Evolutionary conservation across 2,113 vertebrate species (phyloP).

Genomic region (Rhodinocichla rosea): DNA sequence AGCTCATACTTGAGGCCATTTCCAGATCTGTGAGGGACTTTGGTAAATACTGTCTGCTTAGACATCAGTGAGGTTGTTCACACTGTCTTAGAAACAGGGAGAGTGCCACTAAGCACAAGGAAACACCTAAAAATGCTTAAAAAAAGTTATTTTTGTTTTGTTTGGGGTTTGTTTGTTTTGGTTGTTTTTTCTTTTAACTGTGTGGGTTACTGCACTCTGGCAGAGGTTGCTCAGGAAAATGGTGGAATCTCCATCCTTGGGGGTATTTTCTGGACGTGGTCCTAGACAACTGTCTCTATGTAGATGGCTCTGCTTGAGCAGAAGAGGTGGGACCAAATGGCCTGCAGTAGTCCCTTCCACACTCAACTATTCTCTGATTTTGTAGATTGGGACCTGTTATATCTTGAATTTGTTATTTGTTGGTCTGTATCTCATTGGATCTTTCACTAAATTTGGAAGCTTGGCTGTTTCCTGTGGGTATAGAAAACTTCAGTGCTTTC

Average conservation of each 20-base stretch:
- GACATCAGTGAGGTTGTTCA: accelerated
- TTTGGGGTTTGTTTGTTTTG: not conserved
- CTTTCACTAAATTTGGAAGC: not conserved
- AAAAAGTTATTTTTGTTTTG: not conserved
- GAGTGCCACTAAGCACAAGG: not conserved
- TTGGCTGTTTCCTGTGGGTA: not conserved
- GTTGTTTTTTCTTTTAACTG: not conserved
- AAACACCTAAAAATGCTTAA: not conserved
- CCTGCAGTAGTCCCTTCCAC: not conserved
- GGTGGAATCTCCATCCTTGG: not conserved
- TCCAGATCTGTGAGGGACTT: not conserved
- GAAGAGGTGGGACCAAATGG: not conserved
- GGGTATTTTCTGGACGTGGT: no score
- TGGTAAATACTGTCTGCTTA: not conserved
- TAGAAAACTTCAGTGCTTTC: not conserved
- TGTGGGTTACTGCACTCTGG: not conserved
- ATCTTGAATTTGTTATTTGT: not conserved
- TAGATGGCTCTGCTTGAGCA: not conserved
- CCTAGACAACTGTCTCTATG: accelerated
- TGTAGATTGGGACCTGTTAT: not conserved
- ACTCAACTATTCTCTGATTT: not conserved
- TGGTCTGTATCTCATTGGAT: not conserved
- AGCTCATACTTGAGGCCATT: not conserved
- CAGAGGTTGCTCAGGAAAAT: not conserved
- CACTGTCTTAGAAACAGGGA: not conserved